phyloP scores from a whole-genome alignment of 2,888 invertebrate genomes.

The Encarsia formosa region DNA sequence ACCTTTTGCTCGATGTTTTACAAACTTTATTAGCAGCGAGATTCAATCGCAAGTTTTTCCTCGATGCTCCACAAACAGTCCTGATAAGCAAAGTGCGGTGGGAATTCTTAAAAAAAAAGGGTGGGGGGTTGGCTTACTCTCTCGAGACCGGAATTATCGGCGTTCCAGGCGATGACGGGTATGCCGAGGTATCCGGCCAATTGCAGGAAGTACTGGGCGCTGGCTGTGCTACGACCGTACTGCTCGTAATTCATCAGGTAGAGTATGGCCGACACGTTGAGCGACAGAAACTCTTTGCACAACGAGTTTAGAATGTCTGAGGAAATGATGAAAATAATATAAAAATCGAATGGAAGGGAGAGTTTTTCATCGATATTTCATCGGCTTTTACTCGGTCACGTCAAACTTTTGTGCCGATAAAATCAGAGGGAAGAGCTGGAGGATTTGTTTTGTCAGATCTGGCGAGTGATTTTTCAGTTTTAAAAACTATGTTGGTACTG shows the following conservation, averaged over 20 bases:
- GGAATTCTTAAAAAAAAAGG: background rate
- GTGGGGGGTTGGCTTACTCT: conserved; percentile 41
- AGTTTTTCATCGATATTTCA: too few species aligned
- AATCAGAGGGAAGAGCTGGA: too few species aligned
- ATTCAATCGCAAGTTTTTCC: too few species aligned
- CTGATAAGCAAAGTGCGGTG: too few species aligned
- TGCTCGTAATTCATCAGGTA: conserved; percentile 95
- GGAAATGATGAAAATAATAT: background rate
- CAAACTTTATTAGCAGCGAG: too few species aligned
- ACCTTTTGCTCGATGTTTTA: too few species aligned
- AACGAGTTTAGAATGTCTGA: conserved; percentile 81
- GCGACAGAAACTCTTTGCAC: conserved; percentile 83
- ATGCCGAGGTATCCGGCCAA: conserved; percentile 91
- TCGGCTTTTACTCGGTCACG: too few species aligned
- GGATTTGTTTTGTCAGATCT: too few species aligned
- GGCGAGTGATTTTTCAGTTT: too few species aligned
- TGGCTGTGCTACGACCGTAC: conserved; percentile 88
- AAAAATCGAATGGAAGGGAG: background rate
- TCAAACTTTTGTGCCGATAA: too few species aligned
- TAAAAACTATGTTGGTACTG: too few species aligned
- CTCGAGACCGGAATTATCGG: conserved; percentile 88
- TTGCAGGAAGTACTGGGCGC: conserved; percentile 90
- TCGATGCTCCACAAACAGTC: too few species aligned
- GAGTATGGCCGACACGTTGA: conserved; percentile 86
- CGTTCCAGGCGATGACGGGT: conserved; percentile 96